A percentile compares a stretch with the other conserved stretches of the same genome.
These are phyloP conservation scores for Tympanuchus pallidicinctus DNA, from an alignment of 2,113 vertebrate genomes.

Conservation along the genomic window DNA sequence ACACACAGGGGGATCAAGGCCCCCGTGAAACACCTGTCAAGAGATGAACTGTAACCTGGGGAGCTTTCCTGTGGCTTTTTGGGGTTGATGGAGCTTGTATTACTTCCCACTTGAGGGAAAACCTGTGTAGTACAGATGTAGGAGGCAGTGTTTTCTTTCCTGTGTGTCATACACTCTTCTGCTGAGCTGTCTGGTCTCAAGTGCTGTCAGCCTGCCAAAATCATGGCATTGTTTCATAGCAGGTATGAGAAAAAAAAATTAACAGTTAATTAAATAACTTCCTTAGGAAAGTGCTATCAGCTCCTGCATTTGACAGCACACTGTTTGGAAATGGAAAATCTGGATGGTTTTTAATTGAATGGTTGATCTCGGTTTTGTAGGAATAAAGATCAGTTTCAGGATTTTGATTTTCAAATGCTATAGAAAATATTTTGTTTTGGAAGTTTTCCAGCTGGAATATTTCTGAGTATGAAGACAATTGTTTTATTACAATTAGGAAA, in stretches of 20 bases:
- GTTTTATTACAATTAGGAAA: constrained; percentile 7
- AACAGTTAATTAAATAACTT: background rate
- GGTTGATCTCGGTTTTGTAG: background rate
- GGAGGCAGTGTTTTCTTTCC: background rate
- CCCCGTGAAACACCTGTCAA: background rate
- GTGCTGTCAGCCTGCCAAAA: background rate
- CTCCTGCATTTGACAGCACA: background rate
- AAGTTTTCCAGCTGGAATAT: constrained; percentile 3
- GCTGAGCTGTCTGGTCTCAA: background rate
- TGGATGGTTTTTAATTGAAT: background rate
- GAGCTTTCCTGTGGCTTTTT: background rate
- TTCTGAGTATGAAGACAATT: background rate
- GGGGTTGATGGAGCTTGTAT: rapidly evolving
- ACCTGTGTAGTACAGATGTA: background rate
- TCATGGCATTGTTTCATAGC: background rate
- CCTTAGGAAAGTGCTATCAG: background rate
- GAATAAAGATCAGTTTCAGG: background rate
- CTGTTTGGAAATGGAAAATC: background rate
- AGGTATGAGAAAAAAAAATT: rapidly evolving
- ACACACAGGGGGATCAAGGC: background rate
- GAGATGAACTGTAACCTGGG: background rate
- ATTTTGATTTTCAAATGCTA: constrained; percentile 29
- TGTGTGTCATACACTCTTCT: background rate
- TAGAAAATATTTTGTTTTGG: constrained; percentile 25
- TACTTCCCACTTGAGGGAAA: background rate